Conservation (phyloP, 35 echinoderm and acorn worm species). For the Ophiothrix spiculata region DNA sequence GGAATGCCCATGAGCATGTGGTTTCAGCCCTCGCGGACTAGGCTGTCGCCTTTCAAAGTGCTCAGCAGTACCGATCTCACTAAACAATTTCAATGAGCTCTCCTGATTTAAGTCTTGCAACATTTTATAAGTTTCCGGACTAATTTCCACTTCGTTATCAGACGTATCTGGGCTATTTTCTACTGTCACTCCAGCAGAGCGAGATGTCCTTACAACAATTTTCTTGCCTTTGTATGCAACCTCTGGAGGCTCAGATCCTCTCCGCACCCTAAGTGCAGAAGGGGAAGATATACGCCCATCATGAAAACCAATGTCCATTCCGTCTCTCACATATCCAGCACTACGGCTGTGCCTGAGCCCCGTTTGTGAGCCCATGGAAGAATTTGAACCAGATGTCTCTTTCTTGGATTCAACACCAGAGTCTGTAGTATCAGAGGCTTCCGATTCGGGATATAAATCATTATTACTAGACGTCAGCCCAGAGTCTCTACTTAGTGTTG, state of each 20-base stretch:
- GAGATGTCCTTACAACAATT: conserved; percentile 1
- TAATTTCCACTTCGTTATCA: conserved; percentile 49
- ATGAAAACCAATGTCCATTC: not conserved
- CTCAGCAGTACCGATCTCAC: conserved; percentile 37
- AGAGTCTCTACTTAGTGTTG: conserved; percentile 83
- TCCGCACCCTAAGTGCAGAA: conserved; percentile 36
- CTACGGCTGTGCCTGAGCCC: conserved; percentile 20
- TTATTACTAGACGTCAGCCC: conserved; percentile 90
- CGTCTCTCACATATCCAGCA: conserved; percentile 27
- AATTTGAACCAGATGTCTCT: conserved; percentile 8
- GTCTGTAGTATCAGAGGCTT: conserved; percentile 94
- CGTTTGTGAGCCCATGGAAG: not conserved
- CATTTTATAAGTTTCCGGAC: conserved; percentile 65
- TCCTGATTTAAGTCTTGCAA: conserved; percentile 65
- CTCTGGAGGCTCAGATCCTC: conserved; percentile 69
- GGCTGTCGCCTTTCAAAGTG: not conserved
- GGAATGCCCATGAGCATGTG: not conserved
- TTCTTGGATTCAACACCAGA: conserved; percentile 90
- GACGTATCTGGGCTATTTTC: conserved; percentile 70
- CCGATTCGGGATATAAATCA: conserved; percentile 92
- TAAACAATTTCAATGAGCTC: conserved; percentile 61
- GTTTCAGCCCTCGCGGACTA: not conserved
- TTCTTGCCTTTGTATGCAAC: conserved; percentile 9
- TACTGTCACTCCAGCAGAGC: not conserved
- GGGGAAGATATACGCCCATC: not conserved